Conservation (phyloP, 2,113 vertebrate genomes). For the Etheostoma cragini region DNA sequence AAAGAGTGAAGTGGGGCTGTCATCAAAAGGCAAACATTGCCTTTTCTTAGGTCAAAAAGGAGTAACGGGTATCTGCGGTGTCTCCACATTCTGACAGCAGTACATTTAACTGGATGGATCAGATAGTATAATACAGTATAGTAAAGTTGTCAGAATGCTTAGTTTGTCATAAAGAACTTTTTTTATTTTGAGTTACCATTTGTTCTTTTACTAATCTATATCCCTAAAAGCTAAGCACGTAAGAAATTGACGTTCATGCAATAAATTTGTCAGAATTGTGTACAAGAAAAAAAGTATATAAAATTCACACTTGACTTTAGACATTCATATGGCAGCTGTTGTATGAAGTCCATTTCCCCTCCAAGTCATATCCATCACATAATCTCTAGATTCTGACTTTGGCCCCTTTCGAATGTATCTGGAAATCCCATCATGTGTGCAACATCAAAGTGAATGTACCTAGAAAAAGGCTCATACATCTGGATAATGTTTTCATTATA, state of each 20-base stretch:
- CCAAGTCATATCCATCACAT: background rate
- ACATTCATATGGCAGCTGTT: conserved; percentile 6
- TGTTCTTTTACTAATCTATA: conserved; percentile 5
- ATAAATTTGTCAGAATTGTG: conserved; percentile 23
- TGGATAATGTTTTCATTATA: background rate
- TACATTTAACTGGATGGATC: conserved; percentile 20
- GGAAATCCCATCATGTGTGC: conserved; percentile 11
- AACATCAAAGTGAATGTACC: background rate
- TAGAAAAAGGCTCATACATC: background rate
- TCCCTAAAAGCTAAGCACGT: background rate
- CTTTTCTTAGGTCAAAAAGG: conserved; percentile 52
- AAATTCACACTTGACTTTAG: conserved; percentile 24
- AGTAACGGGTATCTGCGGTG: conserved; percentile 42
- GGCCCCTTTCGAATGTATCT: conserved; percentile 15
- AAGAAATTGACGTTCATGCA: background rate
- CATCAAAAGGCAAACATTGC: conserved; percentile 51
- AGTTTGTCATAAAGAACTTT: conserved; percentile 1
- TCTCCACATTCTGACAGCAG: conserved; percentile 8
- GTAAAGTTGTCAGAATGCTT: background rate
- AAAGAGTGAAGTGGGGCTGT: conserved; percentile 68
- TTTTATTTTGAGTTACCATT: background rate
- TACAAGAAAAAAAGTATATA: conserved; percentile 25
- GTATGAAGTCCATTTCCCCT: background rate
- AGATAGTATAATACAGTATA: no score
- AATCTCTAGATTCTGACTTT: conserved; percentile 13